Evolutionary conservation across 2,113 vertebrate genomes (phyloP), one percentile per base, ranked within the genome.

Genomic region (Corydoras sp.): DNA sequence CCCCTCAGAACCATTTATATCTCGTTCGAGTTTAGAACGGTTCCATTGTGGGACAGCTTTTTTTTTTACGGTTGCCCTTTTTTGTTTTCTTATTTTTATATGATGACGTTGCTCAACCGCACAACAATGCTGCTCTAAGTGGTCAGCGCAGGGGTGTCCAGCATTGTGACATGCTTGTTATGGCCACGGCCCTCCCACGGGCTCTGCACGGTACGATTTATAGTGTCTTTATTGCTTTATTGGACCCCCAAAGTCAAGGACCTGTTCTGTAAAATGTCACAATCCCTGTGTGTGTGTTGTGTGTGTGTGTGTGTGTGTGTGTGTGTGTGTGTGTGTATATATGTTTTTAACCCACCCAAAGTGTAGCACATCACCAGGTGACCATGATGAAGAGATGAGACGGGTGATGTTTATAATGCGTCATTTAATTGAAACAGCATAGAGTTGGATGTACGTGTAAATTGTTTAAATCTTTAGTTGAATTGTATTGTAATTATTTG

Each of bases 221-320:
- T 48, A 73, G 66, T 77, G 51, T 51, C 64, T 81, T 76, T 74
- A 74, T 74, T 68, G 76, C 66, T 81, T 75, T 73, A 79, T 70
- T 67, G 68, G 75, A 43, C 66, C 69, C 70, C 67, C 77, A 81
- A 79, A 73, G 75, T 81, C 77, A 81, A 77, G 75, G 72, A 64
- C 70, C 71, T 63, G 14, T 72, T 58, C 54, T 69, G 63, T 75
- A 31, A 65, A 72, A 61, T 29, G 55, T 51, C 69, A 24, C 18
- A 24, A 24, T 24, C 18, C 18, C 18, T 24, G 18, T 24, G 18
- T 24, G 18, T 24, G 18, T 24, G 18, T 24, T 24, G 18, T 24
- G 18, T 24, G 18, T 24, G 18, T 24, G 18, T 24, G 18, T 24
- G 18, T 24, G 18, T 24, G 18, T 24, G 18, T 24, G 18, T 24